Conservation (phyloP, 2,797 vertebrate genomes). For the Coregonus sp. region DNA sequence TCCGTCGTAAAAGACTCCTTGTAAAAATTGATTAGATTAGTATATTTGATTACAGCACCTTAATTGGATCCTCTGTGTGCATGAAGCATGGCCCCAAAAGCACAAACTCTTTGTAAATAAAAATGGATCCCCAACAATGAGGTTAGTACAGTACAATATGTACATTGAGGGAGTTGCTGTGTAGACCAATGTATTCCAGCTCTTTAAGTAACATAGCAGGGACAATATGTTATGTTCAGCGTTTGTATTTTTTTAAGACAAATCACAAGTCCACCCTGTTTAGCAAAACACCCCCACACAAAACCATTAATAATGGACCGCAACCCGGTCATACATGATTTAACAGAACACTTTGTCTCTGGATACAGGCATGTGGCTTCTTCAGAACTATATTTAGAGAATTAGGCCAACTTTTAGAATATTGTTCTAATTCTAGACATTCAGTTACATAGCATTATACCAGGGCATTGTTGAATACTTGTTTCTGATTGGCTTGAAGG, state of each 20-base stretch:
- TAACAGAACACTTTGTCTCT: background rate
- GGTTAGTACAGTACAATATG: background rate
- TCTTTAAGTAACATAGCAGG: background rate
- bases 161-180: background rate
- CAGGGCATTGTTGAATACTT: no score
- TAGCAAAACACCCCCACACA: slow-evolving; percentile 12
- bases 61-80: no score
- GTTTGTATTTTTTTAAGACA: slow-evolving; percentile 8
- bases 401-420: background rate
- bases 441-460: no score
- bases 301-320: slow-evolving; percentile 4
- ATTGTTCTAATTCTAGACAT: no score
- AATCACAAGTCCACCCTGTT: slow-evolving; percentile 21
- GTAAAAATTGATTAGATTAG: no score
- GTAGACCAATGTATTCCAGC: background rate
- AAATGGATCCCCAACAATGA: background rate
- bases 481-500: no score
- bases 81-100: background rate
- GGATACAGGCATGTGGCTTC: background rate
- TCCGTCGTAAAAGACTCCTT: no score
- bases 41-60: no score
- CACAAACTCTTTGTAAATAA: background rate
- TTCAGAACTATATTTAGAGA: background rate
- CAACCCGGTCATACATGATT: slow-evolving; percentile 1
- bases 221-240: background rate